These are phyloP conservation scores for Liasis olivaceus DNA, from an alignment of 2,797 vertebrate genomes.

Conservation along the genomic window DNA sequence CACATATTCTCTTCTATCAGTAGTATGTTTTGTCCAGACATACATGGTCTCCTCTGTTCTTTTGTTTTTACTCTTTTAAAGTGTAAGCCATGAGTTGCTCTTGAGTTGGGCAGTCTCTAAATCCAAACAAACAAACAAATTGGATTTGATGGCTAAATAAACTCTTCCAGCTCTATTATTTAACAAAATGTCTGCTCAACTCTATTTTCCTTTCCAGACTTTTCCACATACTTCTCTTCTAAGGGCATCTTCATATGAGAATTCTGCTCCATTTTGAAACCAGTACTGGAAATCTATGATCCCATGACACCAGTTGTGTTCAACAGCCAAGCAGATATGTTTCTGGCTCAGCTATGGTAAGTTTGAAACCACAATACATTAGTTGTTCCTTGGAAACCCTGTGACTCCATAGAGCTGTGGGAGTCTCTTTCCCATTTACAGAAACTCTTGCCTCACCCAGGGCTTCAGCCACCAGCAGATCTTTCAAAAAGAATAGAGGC, in stretches of 20 bases:
- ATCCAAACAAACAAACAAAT: not conserved
- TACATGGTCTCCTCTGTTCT: too few species aligned
- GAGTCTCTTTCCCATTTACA: not conserved
- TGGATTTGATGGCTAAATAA: not conserved
- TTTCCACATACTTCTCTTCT: not conserved
- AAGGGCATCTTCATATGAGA: not conserved
- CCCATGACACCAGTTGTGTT: not conserved
- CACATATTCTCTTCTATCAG: too few species aligned
- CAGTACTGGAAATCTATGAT: not conserved
- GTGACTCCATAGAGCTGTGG: not conserved
- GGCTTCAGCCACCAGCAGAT: not conserved
- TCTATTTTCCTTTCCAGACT: not conserved
- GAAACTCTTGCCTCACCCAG: not conserved
- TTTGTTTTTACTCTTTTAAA: too few species aligned
- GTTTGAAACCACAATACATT: not conserved
- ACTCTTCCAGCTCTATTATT: not conserved
- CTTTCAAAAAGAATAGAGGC: not conserved
- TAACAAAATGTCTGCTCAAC: not conserved
- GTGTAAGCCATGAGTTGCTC: too few species aligned
- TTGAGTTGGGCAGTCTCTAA: not conserved
- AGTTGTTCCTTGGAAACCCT: not conserved
- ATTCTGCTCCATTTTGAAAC: not conserved
- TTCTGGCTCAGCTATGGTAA: not conserved
- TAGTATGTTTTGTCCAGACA: too few species aligned
- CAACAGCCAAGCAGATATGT: not conserved